Base-by-base conservation (phyloP, 2,113 vertebrate species). In the Embiotoca jacksoni region DNA sequence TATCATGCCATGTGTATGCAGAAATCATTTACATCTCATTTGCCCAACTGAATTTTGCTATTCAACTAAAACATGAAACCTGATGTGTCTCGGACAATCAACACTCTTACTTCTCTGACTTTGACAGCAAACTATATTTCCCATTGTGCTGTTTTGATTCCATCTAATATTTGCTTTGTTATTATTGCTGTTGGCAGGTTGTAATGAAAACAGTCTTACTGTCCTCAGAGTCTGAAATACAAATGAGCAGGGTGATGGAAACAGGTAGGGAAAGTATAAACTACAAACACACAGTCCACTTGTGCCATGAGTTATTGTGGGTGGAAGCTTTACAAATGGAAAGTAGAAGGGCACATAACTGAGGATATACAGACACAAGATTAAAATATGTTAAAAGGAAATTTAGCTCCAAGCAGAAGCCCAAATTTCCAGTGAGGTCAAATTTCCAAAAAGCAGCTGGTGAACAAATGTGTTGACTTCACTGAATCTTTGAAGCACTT, bases 281-380 rank as follows among this genome's bases (percentile, higher is more conserved):
- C 49, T 61, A 46, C 72, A 14, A 33, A 67, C 56, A 47, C 50
- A 37, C 32, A 64, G 72, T 67, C 52, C 37, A 50, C 35, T 54
- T 62, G 54, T 66, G 72, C 14, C 58, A 41, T n/a, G 3, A 59
- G 60, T 41, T 58, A 59, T 64, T 3, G 3, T 50, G 52, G 59
- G 78, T 58, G 39, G 67, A 69, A 36, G 62, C 49, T 59, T 70
- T 58, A 60, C 86, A 81, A 80, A 80, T 54, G 60, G 52, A 58
- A 70, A 75, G 32, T 70, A 53, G 78, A 0, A 46, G 35, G 53
- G 77, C 73, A 74, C 47, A 14, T 50, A 78, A n/a, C 5, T 14
- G 32, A 33, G 33, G 58, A 55, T 3, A 50, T 41, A 39, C 14
- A 58, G 7, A 5, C 35, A 64, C 4, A 67, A 47, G 5, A 13